phyloP scores from a whole-genome alignment of 2,888 invertebrate genomes.

The Agrochola litura region DNA sequence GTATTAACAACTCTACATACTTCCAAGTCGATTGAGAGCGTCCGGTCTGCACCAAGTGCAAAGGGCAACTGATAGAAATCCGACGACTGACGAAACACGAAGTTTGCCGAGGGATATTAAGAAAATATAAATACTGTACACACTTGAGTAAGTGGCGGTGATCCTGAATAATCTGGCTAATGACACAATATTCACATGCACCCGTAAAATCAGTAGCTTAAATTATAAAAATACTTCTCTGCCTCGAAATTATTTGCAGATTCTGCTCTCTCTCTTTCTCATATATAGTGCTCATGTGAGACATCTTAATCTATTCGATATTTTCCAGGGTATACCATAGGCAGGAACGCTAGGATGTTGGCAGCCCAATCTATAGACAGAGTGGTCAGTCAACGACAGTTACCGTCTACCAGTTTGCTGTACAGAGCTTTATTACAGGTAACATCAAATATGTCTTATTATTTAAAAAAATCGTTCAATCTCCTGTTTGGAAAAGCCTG shows the following conservation, averaged over 20 bases:
- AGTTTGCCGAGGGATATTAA: no score
- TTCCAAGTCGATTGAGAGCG: no score
- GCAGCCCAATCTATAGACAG: conserved; percentile 96
- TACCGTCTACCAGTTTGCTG: conserved; percentile 92
- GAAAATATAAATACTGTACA: no score
- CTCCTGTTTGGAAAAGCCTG: background rate
- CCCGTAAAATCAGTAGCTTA: background rate
- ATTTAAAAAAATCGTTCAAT: background rate
- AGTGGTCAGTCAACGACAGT: conserved; percentile 88
- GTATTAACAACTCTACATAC: no score
- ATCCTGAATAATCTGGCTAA: background rate
- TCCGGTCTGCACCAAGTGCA: no score
- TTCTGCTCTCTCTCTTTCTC: background rate
- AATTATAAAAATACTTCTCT: background rate
- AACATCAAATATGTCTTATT: background rate
- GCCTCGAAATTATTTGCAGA: background rate
- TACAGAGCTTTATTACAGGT: conserved; percentile 94
- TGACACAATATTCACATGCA: background rate
- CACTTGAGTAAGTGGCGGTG: background rate
- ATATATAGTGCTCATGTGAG: background rate
- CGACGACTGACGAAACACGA: no score
- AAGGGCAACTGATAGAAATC: no score
- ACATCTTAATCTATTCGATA: background rate
- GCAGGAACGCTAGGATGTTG: conserved; percentile 95
- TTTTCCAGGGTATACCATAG: conserved; percentile 86